Base-by-base conservation (phyloP, 2,797 vertebrate genomes). In the Cyclura pinguis region DNA sequence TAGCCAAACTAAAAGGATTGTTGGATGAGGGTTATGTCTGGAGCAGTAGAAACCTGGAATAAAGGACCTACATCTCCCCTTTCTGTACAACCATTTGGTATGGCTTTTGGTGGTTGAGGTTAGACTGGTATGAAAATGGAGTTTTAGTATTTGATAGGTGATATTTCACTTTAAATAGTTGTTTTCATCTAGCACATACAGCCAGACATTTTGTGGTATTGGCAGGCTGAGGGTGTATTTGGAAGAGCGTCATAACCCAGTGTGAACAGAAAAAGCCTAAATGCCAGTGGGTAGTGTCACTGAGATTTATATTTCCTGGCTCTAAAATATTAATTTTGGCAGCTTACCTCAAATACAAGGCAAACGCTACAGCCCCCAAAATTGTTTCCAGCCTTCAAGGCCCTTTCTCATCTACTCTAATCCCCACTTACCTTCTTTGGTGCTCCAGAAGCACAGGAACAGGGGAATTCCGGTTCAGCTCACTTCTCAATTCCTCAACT, bases 241-340 rank as follows among this genome's bases (percentile, higher is more conserved):
- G 72, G 80, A 84, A 89, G 72, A 55, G 22, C 27, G 24, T 64
- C 55, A 83, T 62, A 84, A 84, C 52, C 57, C 69, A 62, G 10
- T 82, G n/a, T 82, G 67, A 73, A 82, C 24, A 22, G 67, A 38
- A 74, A 73, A 82, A 88, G 29, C 14, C 35, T 88, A 57, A 81
- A 81, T 72, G 32, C 52, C 47, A 35, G 80, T 67, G n/a, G 32
- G 80, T 47, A 9, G 78, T 32, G n/a, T 55, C 64, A 80, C 24
- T 82, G n/a, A 73, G 82, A 55, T 88, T 55, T 82, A 72, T 81
- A 82, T 82, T 69, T 88, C 69, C 87, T 88, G 78, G 47, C 69
- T 82, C n/a, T 14, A 16, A 72, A 72, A 57, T 82, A 55, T 82
- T 55, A 20, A 74, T 83, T 13, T 83, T 74, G 67, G 72, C 52